Evolutionary conservation across 2,797 vertebrate genomes (phyloP).

Genomic region (Uromys caudimaculatus): DNA sequence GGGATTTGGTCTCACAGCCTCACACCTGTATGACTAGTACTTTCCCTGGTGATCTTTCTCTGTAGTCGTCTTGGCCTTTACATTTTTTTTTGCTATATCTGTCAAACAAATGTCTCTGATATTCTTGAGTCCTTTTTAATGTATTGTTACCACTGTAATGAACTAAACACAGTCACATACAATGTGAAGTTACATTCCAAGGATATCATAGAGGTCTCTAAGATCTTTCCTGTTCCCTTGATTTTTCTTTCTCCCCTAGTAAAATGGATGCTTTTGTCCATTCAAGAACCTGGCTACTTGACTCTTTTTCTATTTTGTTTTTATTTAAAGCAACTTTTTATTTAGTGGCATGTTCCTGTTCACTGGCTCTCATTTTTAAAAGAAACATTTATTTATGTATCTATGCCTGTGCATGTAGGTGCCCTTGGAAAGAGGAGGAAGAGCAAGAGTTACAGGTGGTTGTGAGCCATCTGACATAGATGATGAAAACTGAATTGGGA

Average conservation of each 20-base stretch:
- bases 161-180: not conserved
- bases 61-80: not conserved
- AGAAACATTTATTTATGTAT: not conserved
- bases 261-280: not conserved
- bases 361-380: not conserved
- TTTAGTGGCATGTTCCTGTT: not conserved
- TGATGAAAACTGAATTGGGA: not conserved
- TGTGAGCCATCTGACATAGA: not conserved
- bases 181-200: not conserved
- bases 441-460: too few relatives aligned
- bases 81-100: not conserved
- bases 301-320: not conserved
- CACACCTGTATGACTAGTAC: too few relatives aligned
- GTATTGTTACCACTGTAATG: not conserved
- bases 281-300: not conserved
- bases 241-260: not conserved
- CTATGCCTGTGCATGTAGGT: not conserved
- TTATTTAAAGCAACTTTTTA: constrained; percentile 7
- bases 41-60: not conserved
- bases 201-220: not conserved
- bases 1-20: not conserved
- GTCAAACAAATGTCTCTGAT: not conserved
- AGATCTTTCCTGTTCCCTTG: not conserved
- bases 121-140: too few relatives aligned
- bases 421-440: not conserved